Evolutionary conservation across 1,140 invertebrate species (phyloP), one percentile per base, ranked within the genome.

Genomic region (Anthonomus grandis): DNA sequence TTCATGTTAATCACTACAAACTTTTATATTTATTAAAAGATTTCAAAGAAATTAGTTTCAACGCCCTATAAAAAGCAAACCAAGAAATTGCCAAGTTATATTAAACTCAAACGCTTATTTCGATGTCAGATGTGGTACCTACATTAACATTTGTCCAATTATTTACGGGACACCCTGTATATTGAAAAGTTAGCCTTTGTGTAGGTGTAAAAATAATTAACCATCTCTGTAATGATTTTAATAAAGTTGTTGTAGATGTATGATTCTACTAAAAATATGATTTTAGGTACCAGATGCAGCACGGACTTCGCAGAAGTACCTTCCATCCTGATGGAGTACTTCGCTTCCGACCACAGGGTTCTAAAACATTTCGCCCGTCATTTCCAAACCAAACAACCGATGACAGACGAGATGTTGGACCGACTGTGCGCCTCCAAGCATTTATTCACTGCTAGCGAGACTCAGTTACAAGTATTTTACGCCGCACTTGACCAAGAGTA

Each of bases 291-390:
- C 0, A 79, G 97, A 57, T 98, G 95, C 73, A 86, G 89, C 27
- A 97, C 96, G 4, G 97, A 99, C 79, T 91, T 99, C 72, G 97
- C 97, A 3, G 97, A 99, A 82, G 91, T 99, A 23, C 97, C 97
- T 19, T 97, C 94, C 41, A 87, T 98, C 56, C 77, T 99, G 13
- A 98, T 99, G 95, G 97, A 99, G 78, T 96, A 93, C 75, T 99
- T 99, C 81, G 90, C 93, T 19, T 84, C 83, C 42, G 91, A 97
- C 79, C 87, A 90, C 1, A 79, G 90, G 63, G 86, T 95, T 2
- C 72, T 99, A 1, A 81, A 83, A 24, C 82, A 83, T 21, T 97
- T 97, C 78, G 94, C 93, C 1, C 83, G 86, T 53, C 94, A 98
- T 76, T 97, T 91, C 74, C 83, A 92, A 72, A 97, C 93, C 0